Percentiles rank a stretch among this genome's conserved stretches.
Conservation (phyloP, 2,797 vertebrate species). For the Ceryle rudis region DNA sequence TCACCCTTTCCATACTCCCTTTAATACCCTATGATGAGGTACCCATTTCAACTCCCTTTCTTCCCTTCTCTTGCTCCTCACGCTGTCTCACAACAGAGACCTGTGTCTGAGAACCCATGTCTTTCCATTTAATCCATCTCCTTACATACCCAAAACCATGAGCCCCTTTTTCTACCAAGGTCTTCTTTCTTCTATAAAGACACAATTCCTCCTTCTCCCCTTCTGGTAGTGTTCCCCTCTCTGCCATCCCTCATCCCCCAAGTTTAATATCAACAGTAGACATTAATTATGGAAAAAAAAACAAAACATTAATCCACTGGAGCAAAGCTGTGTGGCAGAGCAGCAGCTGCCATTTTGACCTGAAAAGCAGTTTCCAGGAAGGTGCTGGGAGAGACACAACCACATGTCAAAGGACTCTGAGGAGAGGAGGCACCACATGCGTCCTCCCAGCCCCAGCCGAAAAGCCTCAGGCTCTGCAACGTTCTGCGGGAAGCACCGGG, state of each 20-base stretch:
- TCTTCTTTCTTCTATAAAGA: neutral
- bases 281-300: neutral
- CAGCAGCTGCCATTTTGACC: neutral
- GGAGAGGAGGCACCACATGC: neutral
- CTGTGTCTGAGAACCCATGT: neutral
- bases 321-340: neutral
- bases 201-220: neutral
- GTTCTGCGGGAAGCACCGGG: neutral
- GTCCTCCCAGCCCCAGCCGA: neutral
- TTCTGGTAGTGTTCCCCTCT: neutral
- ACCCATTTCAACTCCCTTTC: neutral
- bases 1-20: neutral
- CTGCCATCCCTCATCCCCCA: neutral
- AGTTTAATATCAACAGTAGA: neutral
- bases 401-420: neutral
- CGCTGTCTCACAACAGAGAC: neutral
- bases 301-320: neutral
- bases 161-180: neutral
- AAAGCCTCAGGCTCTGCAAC: neutral
- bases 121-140: neutral
- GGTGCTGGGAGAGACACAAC: neutral
- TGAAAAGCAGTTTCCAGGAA: neutral
- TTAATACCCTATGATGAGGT: neutral
- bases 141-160: neutral
- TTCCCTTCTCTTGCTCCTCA: neutral